phyloP scores from a whole-genome alignment of 2,888 invertebrate genomes.

The Junonia oenone region DNA sequence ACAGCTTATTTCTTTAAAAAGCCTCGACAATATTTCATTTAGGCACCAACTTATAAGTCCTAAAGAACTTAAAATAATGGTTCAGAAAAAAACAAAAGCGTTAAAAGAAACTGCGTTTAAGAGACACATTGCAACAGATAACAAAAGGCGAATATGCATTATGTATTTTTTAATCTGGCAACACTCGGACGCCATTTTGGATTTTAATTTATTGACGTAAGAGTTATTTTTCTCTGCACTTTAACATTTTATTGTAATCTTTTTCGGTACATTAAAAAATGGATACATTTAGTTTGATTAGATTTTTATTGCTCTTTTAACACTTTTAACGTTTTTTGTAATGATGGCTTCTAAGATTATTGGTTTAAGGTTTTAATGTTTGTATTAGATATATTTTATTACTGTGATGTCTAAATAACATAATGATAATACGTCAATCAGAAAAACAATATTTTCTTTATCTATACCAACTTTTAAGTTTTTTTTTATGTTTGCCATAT shows the following conservation, averaged over 20 bases:
- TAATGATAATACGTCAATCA: background rate
- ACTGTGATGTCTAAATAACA: too few species aligned
- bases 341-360: background rate
- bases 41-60: slow-evolving; percentile 1
- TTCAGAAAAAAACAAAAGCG: background rate
- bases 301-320: slow-evolving; percentile 14
- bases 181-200: background rate
- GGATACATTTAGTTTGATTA: slow-evolving; percentile 27
- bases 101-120: slow-evolving; percentile 3
- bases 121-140: slow-evolving; percentile 31
- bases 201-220: background rate
- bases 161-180: slow-evolving; percentile 18
- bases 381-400: background rate
- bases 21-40: too few species aligned
- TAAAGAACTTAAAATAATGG: background rate
- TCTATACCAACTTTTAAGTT: too few species aligned
- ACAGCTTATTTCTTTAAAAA: too few species aligned
- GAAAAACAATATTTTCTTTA: too few species aligned
- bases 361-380: background rate
- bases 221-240: background rate
- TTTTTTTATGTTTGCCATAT: too few species aligned
- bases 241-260: background rate
- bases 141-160: slow-evolving; percentile 26
- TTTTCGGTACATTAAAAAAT: slow-evolving; percentile 25
- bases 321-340: background rate